Evolutionary conservation across 2,113 vertebrate genomes (phyloP).

Genomic region (Epinephelus moara): DNA sequence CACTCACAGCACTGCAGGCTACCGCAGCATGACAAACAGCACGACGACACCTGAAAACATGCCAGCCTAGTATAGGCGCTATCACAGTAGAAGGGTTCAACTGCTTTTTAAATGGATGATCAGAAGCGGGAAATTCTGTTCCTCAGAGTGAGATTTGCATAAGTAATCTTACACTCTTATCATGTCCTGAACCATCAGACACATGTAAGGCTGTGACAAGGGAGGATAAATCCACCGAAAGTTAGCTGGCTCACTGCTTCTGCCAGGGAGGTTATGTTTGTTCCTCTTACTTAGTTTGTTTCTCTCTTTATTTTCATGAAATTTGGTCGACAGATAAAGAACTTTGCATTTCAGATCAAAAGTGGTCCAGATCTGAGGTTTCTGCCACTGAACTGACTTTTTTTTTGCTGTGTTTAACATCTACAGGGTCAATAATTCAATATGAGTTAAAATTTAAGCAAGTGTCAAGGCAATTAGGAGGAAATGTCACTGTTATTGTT

Average conservation of each 20-base stretch:
- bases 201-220: slow-evolving; percentile 42
- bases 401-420: neutral
- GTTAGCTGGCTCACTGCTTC: slow-evolving; percentile 22
- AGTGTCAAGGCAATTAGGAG: neutral
- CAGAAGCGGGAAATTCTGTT: slow-evolving; percentile 33
- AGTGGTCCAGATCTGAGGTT: neutral
- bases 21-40: slow-evolving; percentile 72
- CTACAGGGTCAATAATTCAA: neutral
- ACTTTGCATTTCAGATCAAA: slow-evolving; percentile 5
- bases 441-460: neutral
- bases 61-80: slow-evolving; percentile 41
- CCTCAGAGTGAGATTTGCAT: slow-evolving; percentile 47
- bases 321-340: slow-evolving; percentile 8
- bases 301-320: neutral
- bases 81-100: slow-evolving; percentile 12
- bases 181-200: slow-evolving; percentile 46
- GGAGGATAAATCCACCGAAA: slow-evolving; percentile 37
- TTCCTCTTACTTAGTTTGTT: slow-evolving; percentile 1
- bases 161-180: slow-evolving; percentile 53
- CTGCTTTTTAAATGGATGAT: slow-evolving; percentile 42
- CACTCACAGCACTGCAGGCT: slow-evolving; percentile 73
- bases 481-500: neutral
- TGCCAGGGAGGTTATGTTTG: slow-evolving; percentile 26
- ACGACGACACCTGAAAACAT: slow-evolving; percentile 74
- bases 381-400: neutral